Percentiles rank a stretch among this genome's conserved stretches.
Evolutionary conservation across 2,888 invertebrate genomes (phyloP).

Genomic region (Cephus sareptanus): DNA sequence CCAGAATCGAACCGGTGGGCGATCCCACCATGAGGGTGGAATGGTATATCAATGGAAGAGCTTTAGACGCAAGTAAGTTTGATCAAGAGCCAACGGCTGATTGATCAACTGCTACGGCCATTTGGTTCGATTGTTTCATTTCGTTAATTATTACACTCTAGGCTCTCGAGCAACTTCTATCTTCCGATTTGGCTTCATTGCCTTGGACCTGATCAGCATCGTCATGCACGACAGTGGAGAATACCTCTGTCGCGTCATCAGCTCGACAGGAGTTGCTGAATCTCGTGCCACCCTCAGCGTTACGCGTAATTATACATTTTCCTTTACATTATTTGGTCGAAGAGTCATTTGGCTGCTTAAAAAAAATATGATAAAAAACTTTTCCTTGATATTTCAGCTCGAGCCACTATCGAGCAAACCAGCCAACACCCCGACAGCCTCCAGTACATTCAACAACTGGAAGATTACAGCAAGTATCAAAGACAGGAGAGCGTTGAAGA

Average conservation of each 20-base stretch:
- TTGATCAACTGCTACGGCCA: slow-evolving; percentile 9
- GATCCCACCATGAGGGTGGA: slow-evolving; percentile 97
- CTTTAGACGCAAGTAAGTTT: slow-evolving; percentile 89
- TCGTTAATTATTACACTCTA: slow-evolving; percentile 58
- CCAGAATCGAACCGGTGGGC: slow-evolving; percentile 95
- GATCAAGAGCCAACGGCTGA: background rate
- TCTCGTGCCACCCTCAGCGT: slow-evolving; percentile 86
- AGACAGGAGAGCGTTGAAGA: slow-evolving; percentile 88
- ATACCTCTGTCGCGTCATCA: slow-evolving; percentile 89
- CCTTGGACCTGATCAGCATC: slow-evolving; percentile 89
- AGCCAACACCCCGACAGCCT: slow-evolving; percentile 93
- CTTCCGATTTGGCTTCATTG: slow-evolving; percentile 98
- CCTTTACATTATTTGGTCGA: background rate
- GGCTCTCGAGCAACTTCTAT: slow-evolving; percentile 95
- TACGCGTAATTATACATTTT: slow-evolving; percentile 65
- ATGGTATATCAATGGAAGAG: slow-evolving; percentile 94
- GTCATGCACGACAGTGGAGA: slow-evolving; percentile 89
- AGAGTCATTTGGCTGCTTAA: background rate
- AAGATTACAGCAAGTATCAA: slow-evolving; percentile 90
- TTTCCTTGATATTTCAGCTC: slow-evolving; percentile 65
- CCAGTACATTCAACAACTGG: slow-evolving; percentile 89
- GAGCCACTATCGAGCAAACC: slow-evolving; percentile 85
- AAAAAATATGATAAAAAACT: background rate
- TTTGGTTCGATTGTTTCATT: background rate
- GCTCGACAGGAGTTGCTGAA: slow-evolving; percentile 87